Base-by-base conservation (phyloP, 2,113 vertebrate genomes). In the Hypocryptadius cinnamomeus region DNA sequence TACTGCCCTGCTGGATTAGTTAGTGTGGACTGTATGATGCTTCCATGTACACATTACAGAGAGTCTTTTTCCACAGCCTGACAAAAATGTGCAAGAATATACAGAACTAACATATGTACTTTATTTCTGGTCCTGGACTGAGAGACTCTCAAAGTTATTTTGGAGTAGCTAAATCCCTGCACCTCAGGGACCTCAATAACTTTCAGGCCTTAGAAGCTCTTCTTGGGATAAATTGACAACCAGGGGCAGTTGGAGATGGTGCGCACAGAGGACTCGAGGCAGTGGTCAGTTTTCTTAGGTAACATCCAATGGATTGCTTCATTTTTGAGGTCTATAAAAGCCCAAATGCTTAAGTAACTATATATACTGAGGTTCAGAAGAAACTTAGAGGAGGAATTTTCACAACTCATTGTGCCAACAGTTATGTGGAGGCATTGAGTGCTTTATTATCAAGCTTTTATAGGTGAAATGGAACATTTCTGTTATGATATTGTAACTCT, bases 1-100 rank as follows among this genome's bases (percentile, higher is more conserved):
- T 57, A 63, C 8, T 66, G 11, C 10, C 2, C 16, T 61, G 16
- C 18, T 79, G 15, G 5, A 37, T 65, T 80, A 53, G 40, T 57
- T 81, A 17, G 9, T 14, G 7, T 70, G 13, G n/a, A 56, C 27
- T 79, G 3, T 23, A 7, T 33, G 35, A 40, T 48, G 25, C 25
- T 53, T 81, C 64, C 35, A 3, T 35, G 15, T 72, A 9, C 39
- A 14, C 0, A 1, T 70, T 81, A 23, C 1, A 2, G 20, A 56
- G 31, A 73, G 8, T 4, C 44, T 64, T 53, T 31, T 45, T 10
- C 25, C 28, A n/a, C 20, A 80, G 35, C 35, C 37, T 51, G 33
- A 70, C 33, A 74, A 53, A 66, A 83, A 42, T 25, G 3, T 11
- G 17, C 33, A 47, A 19, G 37, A 37, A 60, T 20, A 60, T 12